A percentile compares a stretch with the other conserved stretches of the same genome.
Conservation (phyloP, 2,113 vertebrate species). For the Mystacornis crossleyi region DNA sequence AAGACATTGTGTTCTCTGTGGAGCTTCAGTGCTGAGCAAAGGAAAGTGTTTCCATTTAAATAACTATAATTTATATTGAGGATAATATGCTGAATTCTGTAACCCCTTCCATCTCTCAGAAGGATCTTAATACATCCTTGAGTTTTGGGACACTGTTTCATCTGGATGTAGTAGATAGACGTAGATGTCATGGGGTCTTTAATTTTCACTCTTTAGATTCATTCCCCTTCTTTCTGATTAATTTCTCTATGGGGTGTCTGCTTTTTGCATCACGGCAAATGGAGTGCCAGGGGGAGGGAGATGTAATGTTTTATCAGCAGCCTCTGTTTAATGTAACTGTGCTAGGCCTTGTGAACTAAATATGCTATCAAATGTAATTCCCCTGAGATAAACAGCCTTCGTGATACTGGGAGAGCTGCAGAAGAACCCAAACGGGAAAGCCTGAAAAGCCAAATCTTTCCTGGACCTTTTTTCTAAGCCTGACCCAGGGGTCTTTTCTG, state of each 20-base stretch:
- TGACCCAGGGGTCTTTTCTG: background rate
- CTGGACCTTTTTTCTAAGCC: background rate
- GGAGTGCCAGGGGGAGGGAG: constrained; percentile 9
- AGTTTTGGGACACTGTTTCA: constrained; percentile 34
- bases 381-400: background rate
- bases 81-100: constrained; percentile 7
- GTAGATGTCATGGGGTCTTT: constrained; percentile 62
- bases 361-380: constrained; percentile 54
- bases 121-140: constrained; percentile 26
- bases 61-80: background rate
- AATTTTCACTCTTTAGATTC: constrained; percentile 63
- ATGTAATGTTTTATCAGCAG: constrained; percentile 56
- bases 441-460: background rate
- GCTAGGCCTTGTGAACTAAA: constrained; percentile 58
- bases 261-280: constrained; percentile 42
- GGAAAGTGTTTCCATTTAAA: constrained; percentile 1
- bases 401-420: background rate
- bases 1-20: background rate
- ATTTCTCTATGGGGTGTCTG: constrained; percentile 67
- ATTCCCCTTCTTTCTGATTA: constrained; percentile 60
- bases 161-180: constrained; percentile 28
- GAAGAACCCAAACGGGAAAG: background rate
- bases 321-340: constrained; percentile 53
- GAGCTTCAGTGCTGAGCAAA: background rate
- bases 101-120: constrained; percentile 1